Percentiles rank a stretch among this genome's conserved stretches.
Conservation (phyloP, 1,140 invertebrate genomes). For the Pseudoatta argentina region DNA sequence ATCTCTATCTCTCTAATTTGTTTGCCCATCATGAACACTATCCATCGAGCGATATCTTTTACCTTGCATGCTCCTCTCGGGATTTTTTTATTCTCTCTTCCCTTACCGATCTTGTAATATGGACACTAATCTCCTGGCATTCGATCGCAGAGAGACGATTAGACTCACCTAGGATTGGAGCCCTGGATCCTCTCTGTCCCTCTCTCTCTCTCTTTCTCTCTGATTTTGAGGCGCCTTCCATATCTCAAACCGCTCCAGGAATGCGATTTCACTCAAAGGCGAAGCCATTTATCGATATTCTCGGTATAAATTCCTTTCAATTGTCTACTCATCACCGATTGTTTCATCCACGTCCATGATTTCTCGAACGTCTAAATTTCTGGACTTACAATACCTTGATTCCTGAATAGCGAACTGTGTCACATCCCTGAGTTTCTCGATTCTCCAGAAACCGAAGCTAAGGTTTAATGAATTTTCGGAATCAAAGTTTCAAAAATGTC, state of each 20-base stretch:
- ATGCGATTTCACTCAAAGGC: constrained; percentile 28
- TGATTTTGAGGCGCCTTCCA: neutral
- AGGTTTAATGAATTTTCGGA: neutral
- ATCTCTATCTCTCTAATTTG: constrained; percentile 58
- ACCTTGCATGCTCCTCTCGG: neutral
- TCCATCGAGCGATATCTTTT: constrained; percentile 18
- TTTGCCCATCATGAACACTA: constrained; percentile 57
- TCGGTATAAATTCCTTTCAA: neutral
- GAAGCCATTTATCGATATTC: neutral
- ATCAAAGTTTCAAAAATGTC: neutral
- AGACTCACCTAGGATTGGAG: constrained; percentile 52
- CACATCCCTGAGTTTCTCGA: neutral
- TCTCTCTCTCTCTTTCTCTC: neutral
- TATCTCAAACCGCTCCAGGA: constrained; percentile 10
- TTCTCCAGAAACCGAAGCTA: neutral
- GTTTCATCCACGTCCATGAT: neutral
- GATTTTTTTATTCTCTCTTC: constrained; percentile 21
- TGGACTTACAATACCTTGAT: neutral
- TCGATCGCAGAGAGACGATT: constrained; percentile 54
- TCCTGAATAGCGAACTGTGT: neutral
- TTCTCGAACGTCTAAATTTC: neutral
- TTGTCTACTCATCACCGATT: neutral
- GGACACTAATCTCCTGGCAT: constrained; percentile 56
- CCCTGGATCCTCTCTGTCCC: neutral
- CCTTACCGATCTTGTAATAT: constrained; percentile 37